phyloP scores from a whole-genome alignment of 2,113 vertebrate genomes.

The Oxyura jamaicensis region DNA sequence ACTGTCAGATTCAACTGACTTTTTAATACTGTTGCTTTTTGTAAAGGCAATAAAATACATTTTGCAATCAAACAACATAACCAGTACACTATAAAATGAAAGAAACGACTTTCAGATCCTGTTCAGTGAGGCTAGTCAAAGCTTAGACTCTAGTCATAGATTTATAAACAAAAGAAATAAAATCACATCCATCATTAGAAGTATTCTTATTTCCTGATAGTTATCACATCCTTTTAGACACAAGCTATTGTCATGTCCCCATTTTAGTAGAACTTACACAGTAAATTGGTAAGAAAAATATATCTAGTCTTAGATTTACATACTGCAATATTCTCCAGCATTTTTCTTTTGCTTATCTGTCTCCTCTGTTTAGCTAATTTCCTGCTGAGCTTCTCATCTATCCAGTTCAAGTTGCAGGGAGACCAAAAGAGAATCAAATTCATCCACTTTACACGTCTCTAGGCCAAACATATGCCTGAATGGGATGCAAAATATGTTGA shows the following conservation, averaged over 20 bases:
- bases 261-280: not conserved
- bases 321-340: not conserved
- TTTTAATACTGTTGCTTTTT: not conserved
- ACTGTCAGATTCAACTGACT: not conserved
- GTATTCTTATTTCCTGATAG: not conserved
- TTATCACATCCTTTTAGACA: not conserved
- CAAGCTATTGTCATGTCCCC: not conserved
- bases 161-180: not conserved
- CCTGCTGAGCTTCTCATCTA: not conserved
- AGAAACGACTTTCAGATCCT: not conserved
- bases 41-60: not conserved
- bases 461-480: constrained; percentile 47
- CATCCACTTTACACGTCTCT: constrained; percentile 25
- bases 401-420: not conserved
- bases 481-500: not conserved
- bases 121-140: not conserved
- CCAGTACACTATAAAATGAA: not conserved
- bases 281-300: not conserved
- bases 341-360: not conserved
- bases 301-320: not conserved
- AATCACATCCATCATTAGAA: not conserved
- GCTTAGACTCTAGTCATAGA: not conserved
- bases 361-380: not conserved
- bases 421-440: constrained; percentile 1
- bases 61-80: not conserved